Evolutionary conservation across 64 coral and sea anemone genomes (phyloP), one percentile per base, ranked within the genome.

Genomic region (Montipora cactus): DNA sequence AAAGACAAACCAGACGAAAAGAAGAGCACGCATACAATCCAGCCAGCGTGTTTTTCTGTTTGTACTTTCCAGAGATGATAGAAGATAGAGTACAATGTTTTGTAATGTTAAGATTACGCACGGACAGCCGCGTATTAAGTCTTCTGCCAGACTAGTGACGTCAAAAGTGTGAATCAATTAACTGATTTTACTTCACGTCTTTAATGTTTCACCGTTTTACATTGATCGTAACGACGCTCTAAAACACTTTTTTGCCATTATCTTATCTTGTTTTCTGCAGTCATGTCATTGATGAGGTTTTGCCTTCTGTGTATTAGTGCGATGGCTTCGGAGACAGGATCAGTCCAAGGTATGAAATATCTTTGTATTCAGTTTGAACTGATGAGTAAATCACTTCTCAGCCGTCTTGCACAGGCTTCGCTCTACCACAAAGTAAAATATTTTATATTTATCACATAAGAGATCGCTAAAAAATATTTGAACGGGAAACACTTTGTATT

Each of bases 61-160:
- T 71, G 19, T 71, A 71, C 21, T 71, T 71, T 71, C 5, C 16
- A 9, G 12, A 9, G 8, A 67, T 5, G 19, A 15, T 23, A 23
- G 14, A 15, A 71, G 6, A 7, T 49, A 47, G 14, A 78, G 14
- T 86, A 45, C 13, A 21, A 57, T 67, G 20, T 47, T 19, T 62
- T 10, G 45, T 69, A 11, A 71, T 50, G 18, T 50, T 64, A 48
- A 64, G 44, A 71, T 86, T 47, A 71, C 19, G 8, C 28, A 86
- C 37, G 4, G 25, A 84, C 1, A 44, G 67, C 62, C 28, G 9
- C 19, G 62, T 47, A 86, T 67, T 71, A 50, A 86, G 67, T 86
- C 15, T 86, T 51, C 71, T 10, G 7, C 62, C 68, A 86, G 82
- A 86, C 82, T 9, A 5, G 37, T 86, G 82, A 86, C 82, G 82